Conservation (phyloP, 2,797 vertebrate genomes). For the Iguana delicatissima region DNA sequence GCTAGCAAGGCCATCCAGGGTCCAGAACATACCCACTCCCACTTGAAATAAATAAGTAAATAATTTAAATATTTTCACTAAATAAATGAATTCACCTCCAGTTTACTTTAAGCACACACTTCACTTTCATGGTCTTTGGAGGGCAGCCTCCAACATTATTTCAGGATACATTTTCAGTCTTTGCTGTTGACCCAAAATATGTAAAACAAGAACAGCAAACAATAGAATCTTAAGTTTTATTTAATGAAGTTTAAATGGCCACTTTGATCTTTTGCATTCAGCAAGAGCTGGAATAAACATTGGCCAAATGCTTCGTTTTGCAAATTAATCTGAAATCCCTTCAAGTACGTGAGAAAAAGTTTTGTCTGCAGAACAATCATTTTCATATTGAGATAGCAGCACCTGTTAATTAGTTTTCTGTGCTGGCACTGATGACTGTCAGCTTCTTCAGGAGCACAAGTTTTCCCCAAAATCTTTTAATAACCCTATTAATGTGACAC, state of each 20-base stretch:
- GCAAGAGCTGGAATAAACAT: constrained; percentile 8
- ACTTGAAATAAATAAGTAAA: background rate
- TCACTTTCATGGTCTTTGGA: background rate
- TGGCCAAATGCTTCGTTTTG: background rate
- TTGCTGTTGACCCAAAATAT: background rate
- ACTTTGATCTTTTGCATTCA: background rate
- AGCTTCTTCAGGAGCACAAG: constrained; percentile 21
- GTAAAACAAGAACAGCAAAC: background rate
- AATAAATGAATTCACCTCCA: background rate
- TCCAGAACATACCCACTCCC: too few species aligned
- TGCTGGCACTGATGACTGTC: background rate
- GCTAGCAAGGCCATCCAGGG: too few species aligned
- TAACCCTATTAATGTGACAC: constrained; percentile 28
- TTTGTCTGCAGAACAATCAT: constrained; percentile 27
- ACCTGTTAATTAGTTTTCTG: constrained; percentile 52
- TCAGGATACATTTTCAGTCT: too few species aligned
- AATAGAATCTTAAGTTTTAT: background rate
- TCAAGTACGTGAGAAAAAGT: constrained; percentile 12
- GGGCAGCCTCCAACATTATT: background rate
- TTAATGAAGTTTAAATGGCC: background rate
- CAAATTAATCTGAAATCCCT: background rate
- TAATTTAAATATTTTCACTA: background rate
- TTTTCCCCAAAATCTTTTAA: constrained; percentile 39
- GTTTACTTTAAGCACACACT: background rate
- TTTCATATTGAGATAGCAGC: constrained; percentile 48